Evolutionary conservation across 1,140 invertebrate species (phyloP).

Genomic region (Phymorhynchus buccinoides): DNA sequence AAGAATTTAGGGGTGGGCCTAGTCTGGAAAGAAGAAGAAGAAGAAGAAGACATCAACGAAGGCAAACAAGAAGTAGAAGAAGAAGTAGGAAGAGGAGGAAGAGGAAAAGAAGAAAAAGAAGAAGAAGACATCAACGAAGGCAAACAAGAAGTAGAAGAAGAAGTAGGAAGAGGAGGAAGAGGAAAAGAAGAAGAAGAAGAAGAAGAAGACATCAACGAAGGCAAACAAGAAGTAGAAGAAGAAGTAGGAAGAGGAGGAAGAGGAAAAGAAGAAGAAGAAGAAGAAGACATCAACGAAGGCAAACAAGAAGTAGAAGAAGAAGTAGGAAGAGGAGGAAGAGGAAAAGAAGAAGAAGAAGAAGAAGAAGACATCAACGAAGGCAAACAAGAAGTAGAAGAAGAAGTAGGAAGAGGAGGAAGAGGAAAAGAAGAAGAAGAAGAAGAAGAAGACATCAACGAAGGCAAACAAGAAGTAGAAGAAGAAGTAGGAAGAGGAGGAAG

Average conservation of each 20-base stretch:
- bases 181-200: no score
- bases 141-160: no score
- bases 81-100: no score
- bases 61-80: no score
- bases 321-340: conserved; percentile 12
- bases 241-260: background rate
- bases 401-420: background rate
- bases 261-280: background rate
- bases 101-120: no score
- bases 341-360: background rate
- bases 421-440: background rate
- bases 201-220: no score
- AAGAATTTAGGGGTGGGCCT: no score
- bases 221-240: background rate
- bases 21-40: no score
- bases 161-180: background rate
- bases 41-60: no score
- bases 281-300: background rate
- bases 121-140: no score
- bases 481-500: no score
- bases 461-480: background rate
- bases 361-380: background rate
- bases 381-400: background rate
- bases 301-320: background rate
- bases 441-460: background rate